Evolutionary conservation across 2,888 invertebrate species (phyloP), one percentile per base, ranked within the genome.

Genomic region (Chrysodeixis includens): DNA sequence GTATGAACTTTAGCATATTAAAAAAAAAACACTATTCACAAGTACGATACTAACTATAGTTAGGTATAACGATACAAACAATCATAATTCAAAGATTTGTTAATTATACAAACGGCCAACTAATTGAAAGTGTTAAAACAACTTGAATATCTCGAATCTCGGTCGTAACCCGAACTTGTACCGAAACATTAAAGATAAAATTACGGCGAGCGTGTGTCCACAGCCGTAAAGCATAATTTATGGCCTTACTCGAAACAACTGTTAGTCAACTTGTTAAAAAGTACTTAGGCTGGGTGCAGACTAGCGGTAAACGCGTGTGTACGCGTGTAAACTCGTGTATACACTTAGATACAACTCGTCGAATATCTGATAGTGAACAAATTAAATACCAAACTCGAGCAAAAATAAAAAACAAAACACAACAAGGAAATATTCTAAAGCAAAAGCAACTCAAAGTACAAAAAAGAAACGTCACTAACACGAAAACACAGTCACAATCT

Each of bases 171-270:
- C 46, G 55, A 26, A 70, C 30, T 54, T 66, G 62, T 62, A 67
- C 79, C 59, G 54, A 66, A 76, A 75, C 79, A 62, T 68, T 75
- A 69, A 74, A 77, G 71, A 81, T 79, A 75, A 75, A 79, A 81
- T 79, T 79, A 81, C 68, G 67, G 49, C 16, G 7, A 52, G 71
- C 55, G 57, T 69, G 54, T 66, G 71, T 71, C 74, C 51, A 69
- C 65, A 62, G 62, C 65, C 77, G 75, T 79, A 73, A 74, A 81
- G 60, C 57, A 74, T 82, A 76, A 81, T 81, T 72, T 79, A 77
- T 56, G 77, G 56, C 58, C 40, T 62, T 71, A 67, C 52, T 40
- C 52, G 22, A 62, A 32, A 58, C n/a, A 59, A 14, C 40, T 30
- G 20, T 75, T 57, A 35, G 60, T 16, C 71, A 55, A 55, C 56